These are phyloP conservation scores for Tachysurus vachellii DNA, from an alignment of 2,113 vertebrate species.

Conservation along the genomic window DNA sequence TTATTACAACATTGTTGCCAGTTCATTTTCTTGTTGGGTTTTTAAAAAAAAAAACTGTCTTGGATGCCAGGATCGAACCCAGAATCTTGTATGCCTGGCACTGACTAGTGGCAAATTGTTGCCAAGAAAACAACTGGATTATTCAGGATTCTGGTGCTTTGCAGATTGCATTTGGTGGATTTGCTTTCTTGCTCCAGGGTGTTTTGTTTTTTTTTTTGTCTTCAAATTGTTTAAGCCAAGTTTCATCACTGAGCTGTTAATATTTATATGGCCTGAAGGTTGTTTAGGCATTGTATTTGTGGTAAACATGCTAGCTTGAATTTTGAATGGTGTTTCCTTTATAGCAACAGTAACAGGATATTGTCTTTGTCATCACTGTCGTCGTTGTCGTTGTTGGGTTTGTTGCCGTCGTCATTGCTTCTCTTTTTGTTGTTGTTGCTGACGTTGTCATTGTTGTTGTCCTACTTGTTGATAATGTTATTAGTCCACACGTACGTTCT, in stretches of 20 bases:
- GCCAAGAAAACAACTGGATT: conserved; percentile 29
- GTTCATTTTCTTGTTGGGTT: neutral
- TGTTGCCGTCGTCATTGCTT: too few species aligned
- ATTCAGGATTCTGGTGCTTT: neutral
- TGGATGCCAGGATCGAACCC: neutral
- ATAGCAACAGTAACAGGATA: neutral
- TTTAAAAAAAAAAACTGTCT: neutral
- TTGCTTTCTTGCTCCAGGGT: neutral
- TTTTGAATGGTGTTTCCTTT: neutral
- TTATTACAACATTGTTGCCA: neutral
- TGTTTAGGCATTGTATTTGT: neutral
- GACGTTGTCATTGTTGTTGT: too few species aligned
- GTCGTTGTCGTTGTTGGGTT: too few species aligned
- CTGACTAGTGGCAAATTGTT: neutral
- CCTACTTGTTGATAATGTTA: neutral
- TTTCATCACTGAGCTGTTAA: neutral
- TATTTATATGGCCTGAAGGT: conserved; percentile 7
- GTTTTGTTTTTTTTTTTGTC: neutral
- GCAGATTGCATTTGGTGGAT: neutral
- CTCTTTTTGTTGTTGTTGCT: too few species aligned
- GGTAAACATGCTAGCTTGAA: too few species aligned
- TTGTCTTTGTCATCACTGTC: neutral
- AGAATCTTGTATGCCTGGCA: neutral
- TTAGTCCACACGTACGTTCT: neutral
- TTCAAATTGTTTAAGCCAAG: neutral